Evolutionary conservation across 2,797 vertebrate genomes (phyloP).

Genomic region (Vultur gryphus): DNA sequence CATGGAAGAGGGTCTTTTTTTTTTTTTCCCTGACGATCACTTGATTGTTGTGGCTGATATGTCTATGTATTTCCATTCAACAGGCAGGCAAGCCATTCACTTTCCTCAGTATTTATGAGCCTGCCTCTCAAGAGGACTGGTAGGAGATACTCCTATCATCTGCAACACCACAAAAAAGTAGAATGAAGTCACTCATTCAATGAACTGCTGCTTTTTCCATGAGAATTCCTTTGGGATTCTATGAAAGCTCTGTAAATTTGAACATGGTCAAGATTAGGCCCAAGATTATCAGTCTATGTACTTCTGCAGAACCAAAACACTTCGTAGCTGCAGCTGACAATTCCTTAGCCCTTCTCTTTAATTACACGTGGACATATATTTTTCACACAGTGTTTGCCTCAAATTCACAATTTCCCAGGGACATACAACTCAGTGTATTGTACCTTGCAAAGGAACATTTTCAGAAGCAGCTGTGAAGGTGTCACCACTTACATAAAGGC

Average conservation of each 20-base stretch:
- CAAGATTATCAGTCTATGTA: not conserved
- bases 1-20: not conserved
- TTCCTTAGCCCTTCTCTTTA: not conserved
- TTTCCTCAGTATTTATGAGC: not conserved
- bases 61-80: constrained; percentile 11
- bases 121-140: not conserved
- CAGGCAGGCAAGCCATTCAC: not conserved
- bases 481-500: not conserved
- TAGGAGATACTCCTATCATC: not conserved
- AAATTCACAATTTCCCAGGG: not conserved
- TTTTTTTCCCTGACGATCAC: accelerated
- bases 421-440: not conserved
- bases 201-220: not conserved
- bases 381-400: not conserved
- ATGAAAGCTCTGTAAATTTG: not conserved
- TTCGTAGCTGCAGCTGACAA: not conserved
- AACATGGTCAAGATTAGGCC: not conserved
- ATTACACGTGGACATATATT: not conserved
- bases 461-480: not conserved
- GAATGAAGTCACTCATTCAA: constrained; percentile 24
- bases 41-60: not conserved
- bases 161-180: not conserved
- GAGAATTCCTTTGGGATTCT: not conserved
- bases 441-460: not conserved
- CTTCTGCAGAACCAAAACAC: not conserved